Evolutionary conservation across 2,888 invertebrate genomes (phyloP).

Genomic region (Cremastinae sp.): DNA sequence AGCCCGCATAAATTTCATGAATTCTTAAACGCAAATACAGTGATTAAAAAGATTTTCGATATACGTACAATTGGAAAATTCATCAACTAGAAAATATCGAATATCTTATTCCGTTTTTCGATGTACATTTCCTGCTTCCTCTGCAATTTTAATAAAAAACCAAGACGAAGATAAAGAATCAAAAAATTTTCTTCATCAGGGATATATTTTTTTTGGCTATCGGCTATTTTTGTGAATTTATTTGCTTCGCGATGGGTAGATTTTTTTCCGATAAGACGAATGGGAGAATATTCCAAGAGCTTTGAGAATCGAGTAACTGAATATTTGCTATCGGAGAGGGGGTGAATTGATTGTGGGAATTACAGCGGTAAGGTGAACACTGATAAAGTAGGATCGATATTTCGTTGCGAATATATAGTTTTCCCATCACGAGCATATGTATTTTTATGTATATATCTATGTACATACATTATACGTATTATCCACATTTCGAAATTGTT

Average conservation of each 20-base stretch:
- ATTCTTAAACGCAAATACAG: too few relatives aligned
- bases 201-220: background rate
- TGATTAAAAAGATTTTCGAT: too few relatives aligned
- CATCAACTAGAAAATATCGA: too few relatives aligned
- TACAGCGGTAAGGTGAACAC: slow-evolving; percentile 66
- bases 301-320: slow-evolving; percentile 29
- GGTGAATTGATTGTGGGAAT: slow-evolving; percentile 69
- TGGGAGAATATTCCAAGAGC: slow-evolving; percentile 11
- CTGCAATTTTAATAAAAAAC: too few relatives aligned
- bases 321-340: slow-evolving; percentile 7
- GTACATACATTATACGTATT: background rate
- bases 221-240: background rate
- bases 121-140: too few relatives aligned
- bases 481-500: slow-evolving; percentile 1
- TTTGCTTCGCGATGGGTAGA: background rate
- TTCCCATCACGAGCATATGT: slow-evolving; percentile 8
- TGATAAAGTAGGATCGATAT: slow-evolving; percentile 70
- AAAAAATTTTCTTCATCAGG: background rate
- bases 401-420: slow-evolving; percentile 41
- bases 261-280: slow-evolving; percentile 17
- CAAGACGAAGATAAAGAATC: too few relatives aligned
- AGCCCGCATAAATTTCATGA: too few relatives aligned
- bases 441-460: slow-evolving; percentile 1
- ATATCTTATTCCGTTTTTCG: too few relatives aligned
- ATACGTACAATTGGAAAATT: too few relatives aligned